Evolutionary conservation across 2,113 vertebrate species (phyloP).

Genomic region (Saccopteryx leptura): DNA sequence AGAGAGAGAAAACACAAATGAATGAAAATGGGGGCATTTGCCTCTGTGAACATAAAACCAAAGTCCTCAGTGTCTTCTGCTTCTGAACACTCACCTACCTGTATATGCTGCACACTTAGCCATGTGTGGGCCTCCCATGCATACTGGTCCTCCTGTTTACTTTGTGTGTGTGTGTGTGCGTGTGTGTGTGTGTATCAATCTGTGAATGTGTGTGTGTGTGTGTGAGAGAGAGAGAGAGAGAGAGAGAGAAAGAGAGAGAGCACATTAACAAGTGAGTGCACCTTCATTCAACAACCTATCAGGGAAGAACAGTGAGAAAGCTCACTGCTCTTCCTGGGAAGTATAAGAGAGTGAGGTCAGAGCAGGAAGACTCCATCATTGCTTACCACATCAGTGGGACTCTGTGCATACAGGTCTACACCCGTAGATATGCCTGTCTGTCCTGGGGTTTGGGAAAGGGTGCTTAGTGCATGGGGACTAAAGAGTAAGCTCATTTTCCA

Average conservation of each 20-base stretch:
- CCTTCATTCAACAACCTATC: conserved; percentile 36
- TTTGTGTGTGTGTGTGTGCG: background rate
- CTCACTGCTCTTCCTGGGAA: background rate
- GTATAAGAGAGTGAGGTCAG: background rate
- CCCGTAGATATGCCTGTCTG: background rate
- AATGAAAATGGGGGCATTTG: background rate
- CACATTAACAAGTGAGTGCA: background rate
- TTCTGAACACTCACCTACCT: background rate
- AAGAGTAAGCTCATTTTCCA: conserved; percentile 12
- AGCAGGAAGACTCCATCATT: background rate
- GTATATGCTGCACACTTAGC: background rate
- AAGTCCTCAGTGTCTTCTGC: background rate
- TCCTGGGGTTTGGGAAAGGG: background rate
- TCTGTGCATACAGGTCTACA: background rate
- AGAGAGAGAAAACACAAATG: background rate
- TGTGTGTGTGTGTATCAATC: background rate
- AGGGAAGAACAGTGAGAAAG: background rate
- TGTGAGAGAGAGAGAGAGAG: background rate
- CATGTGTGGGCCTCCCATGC: background rate
- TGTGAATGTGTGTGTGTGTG: background rate
- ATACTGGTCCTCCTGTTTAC: background rate
- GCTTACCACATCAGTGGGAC: background rate
- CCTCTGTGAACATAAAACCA: background rate
- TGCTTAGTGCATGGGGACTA: background rate
- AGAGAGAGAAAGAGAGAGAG: background rate